Evolutionary conservation across 2,888 invertebrate species (phyloP), one percentile per base, ranked within the genome.

Genomic region (Rotaria sp.): DNA sequence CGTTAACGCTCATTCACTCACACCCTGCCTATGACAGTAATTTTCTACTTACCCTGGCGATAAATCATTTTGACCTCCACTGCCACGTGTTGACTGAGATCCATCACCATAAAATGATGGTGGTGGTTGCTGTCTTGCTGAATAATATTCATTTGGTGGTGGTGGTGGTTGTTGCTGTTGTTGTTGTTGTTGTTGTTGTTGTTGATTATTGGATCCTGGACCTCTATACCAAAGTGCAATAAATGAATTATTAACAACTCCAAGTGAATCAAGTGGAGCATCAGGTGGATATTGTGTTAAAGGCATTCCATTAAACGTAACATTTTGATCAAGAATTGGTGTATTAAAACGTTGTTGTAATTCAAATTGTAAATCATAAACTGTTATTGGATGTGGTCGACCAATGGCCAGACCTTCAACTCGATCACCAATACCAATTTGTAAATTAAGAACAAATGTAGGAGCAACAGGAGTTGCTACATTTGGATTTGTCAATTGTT

Each of bases 231-330:
- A 86, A n/a, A 86, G n/a, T 2, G 85, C 80, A 30, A 86, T 10
- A n/a, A 80, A 75, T 59, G 85, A 85, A 59, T 86, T 85, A 67
- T 86, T 86, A 38, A 55, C 85, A 21, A 86, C 38, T 35, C 86
- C 86, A 48, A 86, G 55, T 41, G 80, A 38, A 45, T 85, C 85
- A 21, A 86, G 45, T 30, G 86, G 85, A n/a, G 86, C 85, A 52
- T 85, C 85, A 30, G 85, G 85, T 48, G 80, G 84, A 84, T 80
- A 86, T 55, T 86, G 80, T 48, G 85, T 38, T 24, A 86, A 75
- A 24, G 67, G 30, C 24, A 41, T 85, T 48, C 86, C 85, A 57
- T 85, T 85, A 50, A 55, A 86, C 8, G 50, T 41, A 41, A 86
- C n/a, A 84, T 75, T 75, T 45, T 86, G 86, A 38, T 86, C 85